Base-by-base conservation (phyloP, 2,888 invertebrate genomes). In the Diogma glabrata region DNA sequence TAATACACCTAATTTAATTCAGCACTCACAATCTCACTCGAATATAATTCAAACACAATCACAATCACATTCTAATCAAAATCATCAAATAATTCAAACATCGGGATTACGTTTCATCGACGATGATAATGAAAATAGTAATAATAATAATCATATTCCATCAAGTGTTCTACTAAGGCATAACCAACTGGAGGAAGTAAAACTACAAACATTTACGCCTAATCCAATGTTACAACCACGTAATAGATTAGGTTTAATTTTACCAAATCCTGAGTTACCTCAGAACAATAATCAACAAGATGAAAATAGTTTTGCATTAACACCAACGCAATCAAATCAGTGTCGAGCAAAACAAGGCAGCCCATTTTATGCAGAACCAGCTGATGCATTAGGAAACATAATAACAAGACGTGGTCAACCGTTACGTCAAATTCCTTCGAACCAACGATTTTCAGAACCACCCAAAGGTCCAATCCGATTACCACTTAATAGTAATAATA, bases 331-430 rank as follows among this genome's bases (percentile, higher is more conserved):
- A 8, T 43, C 38, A 3, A n/a, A n/a, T n/a, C n/a, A n/a, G n/a
- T 55, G 58, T 2, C 63, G 69, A 36, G 70, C 71, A 54, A 86
- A 87, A 57, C 83, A 87, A 63, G 83, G 83, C 12, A 89, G 89
- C 65, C 90, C 90, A 2, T 89, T 89, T 63, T 91, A 91, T 64
- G 88, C 89, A 3, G 90, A 91, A 67, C 91, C 91, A 23, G 88
- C 90, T 10, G 91, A 91, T 70, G 81, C 89, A 22, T 73, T 90
- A 51, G 16, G n/a, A 20, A 33, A 33, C 33, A 22, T 48, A 9
- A 33, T 48, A 3, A 16, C n/a, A n/a, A 61, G 70, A 5, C 61
- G 69, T 5, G 66, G 66, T 14, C 67, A 67, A 53, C 65, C 69
- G 45, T 10, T 33, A 8, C 63, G 60, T 22, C 58, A 63, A 43